Base-by-base conservation (phyloP, 30 jellyfish, hydroid and myxozoan genomes). In the Pelagia noctiluca region DNA sequence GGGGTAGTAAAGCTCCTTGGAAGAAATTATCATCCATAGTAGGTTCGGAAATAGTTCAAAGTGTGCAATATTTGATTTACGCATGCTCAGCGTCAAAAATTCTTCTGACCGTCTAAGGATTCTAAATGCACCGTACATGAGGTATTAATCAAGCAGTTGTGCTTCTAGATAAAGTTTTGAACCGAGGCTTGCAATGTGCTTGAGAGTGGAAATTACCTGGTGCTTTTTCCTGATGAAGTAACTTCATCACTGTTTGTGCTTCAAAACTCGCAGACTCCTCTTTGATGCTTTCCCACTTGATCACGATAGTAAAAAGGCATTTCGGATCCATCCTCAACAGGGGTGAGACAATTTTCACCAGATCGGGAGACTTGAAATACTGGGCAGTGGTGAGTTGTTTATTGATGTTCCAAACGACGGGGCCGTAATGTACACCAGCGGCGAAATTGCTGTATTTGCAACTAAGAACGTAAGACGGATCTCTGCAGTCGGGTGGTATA, bases 341-440 rank as follows among this genome's bases (percentile, higher is more conserved):
- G 19, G 92, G 92, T 47, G 57, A 5, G 50, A 82, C 67, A 18
- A 82, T 67, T 18, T 82, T 61, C 47, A 37, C 74, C 72, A 82
- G 46, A 82, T 82, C 86, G 25, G 92, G 86, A 18, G 73, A 37
- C 2, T 53, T 18, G 30, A 60, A 28, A 7, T 32, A 2, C 34
- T 24, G 26, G 0, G 13, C 48, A 3, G 25, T 2, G 1, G 71
- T 11, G 35, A 33, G 7, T 13, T 61, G 79, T 21, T 66, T 86
- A 19, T n/a, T n/a, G n/a, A 35, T 4, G 13, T 34, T 68, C 92
- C 92, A 82, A 12, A 26, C 62, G 23, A 82, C 65, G 13, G 92
- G 92, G n/a, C 92, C 92, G 24, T n/a, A 82, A 32, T 82, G 50
- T 50, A 82, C 35, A 1, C 71, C 85, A 48, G 50, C 28, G 10